These are phyloP conservation scores for Tauraco erythrolophus DNA, from an alignment of 2,113 vertebrate genomes.

Conservation along the genomic window DNA sequence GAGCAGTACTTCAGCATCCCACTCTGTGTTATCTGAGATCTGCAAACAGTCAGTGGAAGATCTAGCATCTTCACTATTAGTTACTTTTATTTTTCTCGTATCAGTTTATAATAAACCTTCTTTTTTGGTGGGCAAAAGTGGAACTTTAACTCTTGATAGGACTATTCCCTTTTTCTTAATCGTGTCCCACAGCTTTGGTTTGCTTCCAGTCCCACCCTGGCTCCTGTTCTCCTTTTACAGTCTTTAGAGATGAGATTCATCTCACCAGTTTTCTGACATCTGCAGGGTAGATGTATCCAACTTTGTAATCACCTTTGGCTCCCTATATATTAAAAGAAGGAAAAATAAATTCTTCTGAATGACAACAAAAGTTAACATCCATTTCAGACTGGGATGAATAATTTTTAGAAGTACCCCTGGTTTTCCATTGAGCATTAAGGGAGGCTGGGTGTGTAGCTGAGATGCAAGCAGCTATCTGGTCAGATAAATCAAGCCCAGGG, in stretches of 20 bases:
- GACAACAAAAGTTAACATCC: not conserved
- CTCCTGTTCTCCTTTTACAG: not conserved
- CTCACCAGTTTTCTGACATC: not conserved
- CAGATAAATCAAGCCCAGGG: not conserved
- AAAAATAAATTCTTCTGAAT: not conserved
- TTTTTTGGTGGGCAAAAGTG: not conserved
- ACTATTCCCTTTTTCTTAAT: not conserved
- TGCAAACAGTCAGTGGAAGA: not conserved
- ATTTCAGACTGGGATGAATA: not conserved
- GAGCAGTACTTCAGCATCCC: not conserved
- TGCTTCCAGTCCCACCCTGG: not conserved
- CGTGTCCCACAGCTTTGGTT: not conserved
- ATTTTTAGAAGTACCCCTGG: not conserved
- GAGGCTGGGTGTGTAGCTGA: not conserved
- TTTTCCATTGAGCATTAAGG: not conserved
- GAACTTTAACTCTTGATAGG: not conserved
- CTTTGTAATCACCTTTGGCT: not conserved
- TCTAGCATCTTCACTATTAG: not conserved
- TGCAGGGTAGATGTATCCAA: not conserved
- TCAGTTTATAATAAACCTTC: not conserved
- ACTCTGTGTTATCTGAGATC: not conserved
- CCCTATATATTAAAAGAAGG: not conserved
- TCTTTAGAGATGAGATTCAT: not conserved
- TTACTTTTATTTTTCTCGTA: not conserved
- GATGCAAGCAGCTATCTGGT: not conserved